These are phyloP conservation scores for Terrapene triunguis DNA, from an alignment of 2,113 vertebrate species.

Conservation along the genomic window DNA sequence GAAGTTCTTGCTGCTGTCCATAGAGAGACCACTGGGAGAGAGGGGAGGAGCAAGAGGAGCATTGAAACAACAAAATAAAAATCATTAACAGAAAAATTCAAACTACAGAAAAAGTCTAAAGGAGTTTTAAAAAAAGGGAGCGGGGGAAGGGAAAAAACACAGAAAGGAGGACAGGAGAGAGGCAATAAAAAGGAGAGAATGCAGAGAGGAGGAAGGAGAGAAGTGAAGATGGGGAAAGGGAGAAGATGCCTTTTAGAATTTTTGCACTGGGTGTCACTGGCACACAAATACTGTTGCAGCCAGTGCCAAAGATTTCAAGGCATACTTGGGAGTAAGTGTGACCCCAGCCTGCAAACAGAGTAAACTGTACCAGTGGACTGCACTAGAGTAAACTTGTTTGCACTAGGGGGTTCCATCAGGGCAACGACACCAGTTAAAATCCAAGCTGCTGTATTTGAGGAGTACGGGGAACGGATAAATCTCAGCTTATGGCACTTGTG, in stretches of 20 bases:
- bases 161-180: background rate
- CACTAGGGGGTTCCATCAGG: background rate
- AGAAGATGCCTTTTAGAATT: background rate
- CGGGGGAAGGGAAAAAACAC: background rate
- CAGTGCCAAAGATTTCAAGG: too few relatives aligned
- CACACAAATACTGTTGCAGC: background rate
- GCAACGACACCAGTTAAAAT: background rate
- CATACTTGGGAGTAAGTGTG: background rate
- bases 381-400: background rate
- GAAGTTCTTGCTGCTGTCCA: background rate
- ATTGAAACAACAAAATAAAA: background rate
- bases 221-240: background rate
- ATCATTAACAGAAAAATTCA: background rate
- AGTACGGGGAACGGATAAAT: background rate
- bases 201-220: background rate
- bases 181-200: background rate
- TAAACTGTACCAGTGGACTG: background rate
- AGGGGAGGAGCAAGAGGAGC: background rate
- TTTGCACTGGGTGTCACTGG: background rate
- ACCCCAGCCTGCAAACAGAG: background rate
- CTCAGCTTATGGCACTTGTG: background rate
- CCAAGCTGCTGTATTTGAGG: background rate
- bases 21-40: background rate
- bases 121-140: rapidly evolving
- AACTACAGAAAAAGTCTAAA: background rate